A percentile compares a stretch with the other conserved stretches of the same genome.
These are phyloP conservation scores for Callyntrura sp. DNA, from an alignment of 2,888 invertebrate species.

Conservation along the genomic window DNA sequence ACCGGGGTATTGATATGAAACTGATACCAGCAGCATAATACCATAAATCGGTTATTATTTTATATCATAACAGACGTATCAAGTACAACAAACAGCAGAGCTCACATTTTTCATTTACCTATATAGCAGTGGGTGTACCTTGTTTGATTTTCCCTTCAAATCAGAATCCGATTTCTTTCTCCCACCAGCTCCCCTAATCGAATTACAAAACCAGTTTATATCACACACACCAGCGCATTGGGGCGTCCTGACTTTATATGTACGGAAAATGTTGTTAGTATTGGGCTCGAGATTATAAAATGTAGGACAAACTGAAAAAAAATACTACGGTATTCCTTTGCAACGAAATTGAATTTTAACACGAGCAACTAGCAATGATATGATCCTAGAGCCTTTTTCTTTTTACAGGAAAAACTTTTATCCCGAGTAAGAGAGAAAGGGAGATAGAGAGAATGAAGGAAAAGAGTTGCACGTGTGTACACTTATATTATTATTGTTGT, in stretches of 20 bases:
- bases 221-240: not conserved
- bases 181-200: conserved; percentile 8
- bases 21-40: conserved; percentile 1
- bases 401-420: not conserved
- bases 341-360: not conserved
- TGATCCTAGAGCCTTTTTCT: not conserved
- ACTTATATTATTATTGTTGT: conserved; percentile 27
- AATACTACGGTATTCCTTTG: not conserved
- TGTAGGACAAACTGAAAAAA: conserved; percentile 13
- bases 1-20: not conserved
- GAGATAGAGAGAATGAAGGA: conserved; percentile 6
- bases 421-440: not conserved
- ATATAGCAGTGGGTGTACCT: not conserved
- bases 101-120: conserved; percentile 12
- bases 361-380: not conserved
- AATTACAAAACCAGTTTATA: conserved; percentile 25
- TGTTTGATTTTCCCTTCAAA: conserved; percentile 14
- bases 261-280: not conserved
- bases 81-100: not conserved
- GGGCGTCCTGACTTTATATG: not conserved
- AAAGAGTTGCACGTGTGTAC: conserved; percentile 11
- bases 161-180: conserved; percentile 25
- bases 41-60: not conserved
- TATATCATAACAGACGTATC: not conserved
- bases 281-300: not conserved